These are phyloP conservation scores for Brachypalpus laphriformis DNA, from an alignment of 2,888 invertebrate genomes.

Conservation along the genomic window DNA sequence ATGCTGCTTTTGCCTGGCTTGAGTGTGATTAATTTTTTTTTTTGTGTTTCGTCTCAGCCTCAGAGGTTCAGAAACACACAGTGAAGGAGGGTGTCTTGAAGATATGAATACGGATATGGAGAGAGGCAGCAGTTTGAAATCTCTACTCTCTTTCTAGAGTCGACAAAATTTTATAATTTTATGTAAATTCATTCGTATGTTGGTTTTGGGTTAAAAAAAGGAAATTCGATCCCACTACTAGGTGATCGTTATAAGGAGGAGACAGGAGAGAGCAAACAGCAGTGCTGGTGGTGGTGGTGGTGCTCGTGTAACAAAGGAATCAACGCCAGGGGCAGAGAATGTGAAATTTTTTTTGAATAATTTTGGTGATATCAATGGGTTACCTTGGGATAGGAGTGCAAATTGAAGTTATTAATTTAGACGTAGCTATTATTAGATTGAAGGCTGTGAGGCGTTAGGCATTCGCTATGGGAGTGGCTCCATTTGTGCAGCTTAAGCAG, in stretches of 20 bases:
- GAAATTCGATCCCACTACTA: constrained; percentile 23
- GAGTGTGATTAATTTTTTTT: constrained; percentile 20
- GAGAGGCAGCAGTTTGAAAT: neutral
- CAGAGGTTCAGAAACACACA: neutral
- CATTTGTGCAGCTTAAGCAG: too few species aligned
- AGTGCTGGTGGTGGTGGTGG: neutral
- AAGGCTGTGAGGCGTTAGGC: too few species aligned
- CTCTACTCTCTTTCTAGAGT: neutral
- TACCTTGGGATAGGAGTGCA: neutral
- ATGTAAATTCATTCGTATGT: constrained; percentile 36
- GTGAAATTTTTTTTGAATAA: neutral
- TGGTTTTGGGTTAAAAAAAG: neutral
- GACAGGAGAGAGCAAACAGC: neutral
- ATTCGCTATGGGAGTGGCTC: too few species aligned
- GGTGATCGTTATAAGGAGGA: neutral
- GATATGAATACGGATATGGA: neutral
- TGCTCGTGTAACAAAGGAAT: neutral
- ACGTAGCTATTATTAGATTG: neutral
- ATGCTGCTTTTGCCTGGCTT: constrained; percentile 9
- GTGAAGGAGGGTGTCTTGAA: neutral
- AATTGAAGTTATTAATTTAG: neutral
- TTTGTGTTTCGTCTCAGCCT: neutral
- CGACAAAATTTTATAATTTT: constrained; percentile 35
- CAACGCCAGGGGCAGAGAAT: neutral
- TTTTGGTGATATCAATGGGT: neutral